Base-by-base conservation (phyloP, 2,888 invertebrate genomes). In the Pegoplata infirma region DNA sequence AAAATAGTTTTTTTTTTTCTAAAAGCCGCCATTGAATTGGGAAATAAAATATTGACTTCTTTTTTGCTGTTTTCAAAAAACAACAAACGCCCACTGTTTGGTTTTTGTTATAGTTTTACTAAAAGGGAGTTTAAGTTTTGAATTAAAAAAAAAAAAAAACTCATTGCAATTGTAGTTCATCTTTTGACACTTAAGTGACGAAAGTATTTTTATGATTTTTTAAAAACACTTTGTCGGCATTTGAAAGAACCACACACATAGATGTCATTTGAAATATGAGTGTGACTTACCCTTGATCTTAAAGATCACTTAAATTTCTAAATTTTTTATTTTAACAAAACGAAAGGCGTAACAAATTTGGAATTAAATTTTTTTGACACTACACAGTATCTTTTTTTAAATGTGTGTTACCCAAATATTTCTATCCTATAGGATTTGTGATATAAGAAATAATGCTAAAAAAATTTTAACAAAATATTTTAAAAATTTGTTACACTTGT, bases 321-420 rank as follows among this genome's bases (percentile, higher is more conserved):
- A 1, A 17, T 28, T 32, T 21, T 53, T 53, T 56, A n/a, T 40
- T 10, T 25, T 5, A 12, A 23, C 19, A 32, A 32, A 21, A n/a
- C n/a, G 61, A 81, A 71, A 82, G 83, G 87, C 88, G 84, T 87
- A 80, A 84, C 87, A 83, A 87, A 87, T 88, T 76, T 86, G 81
- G 81, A 87, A 86, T 87, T 86, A 84, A 84, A 84, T 85, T 84
- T 84, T 40, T 76, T 81, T 81, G 81, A 81, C 82, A 82, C 81
- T 75, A 76, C 55, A 63, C 19, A 53, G 55, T 44, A 64, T 46
- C n/a, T 46, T n/a, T n/a, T n/a, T n/a, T n/a, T n/a, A n/a, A n/a
- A n/a, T 68, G 40, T 47, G 32, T 51, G 51, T 14, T 36, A 32
- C 53, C 36, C 16, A 25, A 0, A 4, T n/a, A n/a, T n/a, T n/a